Evolutionary conservation across 2,888 invertebrate species (phyloP), one percentile per base, ranked within the genome.

Genomic region (Dolomedes plantarius): DNA sequence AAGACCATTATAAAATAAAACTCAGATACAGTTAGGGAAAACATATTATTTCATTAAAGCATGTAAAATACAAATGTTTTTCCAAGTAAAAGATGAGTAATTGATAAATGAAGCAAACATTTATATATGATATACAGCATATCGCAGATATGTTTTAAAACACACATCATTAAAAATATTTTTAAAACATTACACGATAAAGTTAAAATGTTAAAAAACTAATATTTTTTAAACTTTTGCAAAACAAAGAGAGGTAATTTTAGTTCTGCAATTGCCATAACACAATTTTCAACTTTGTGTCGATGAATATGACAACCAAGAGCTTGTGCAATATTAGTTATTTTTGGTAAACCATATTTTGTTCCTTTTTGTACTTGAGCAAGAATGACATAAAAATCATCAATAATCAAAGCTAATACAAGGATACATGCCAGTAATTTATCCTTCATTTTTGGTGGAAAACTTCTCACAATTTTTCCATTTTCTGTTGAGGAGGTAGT

Each of bases 391-490:
- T n/a, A n/a, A 68, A 36, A 81, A 39, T 81, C 41, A 56, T 81
- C 74, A 41, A 81, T 81, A 29, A 81, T 29, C 28, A 81, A 56
- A 0, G 62, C 81, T 7, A 81, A 36, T 7, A 68, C 81, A 31
- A 81, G 11, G 13, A 68, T 56, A 31, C 68, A 41, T 29, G 81
- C 29, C 29, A 74, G 19, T 19, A 81, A n/a, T 62, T 81, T 81
- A 23, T 81, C 81, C 56, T 74, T 74, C 62, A 74, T 29, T 16
- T 56, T 39, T 19, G 11, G 9, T 6, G 68, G 74, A 56, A 39
- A 41, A 6, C 13, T 23, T 36, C 71, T 7, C 0, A 28, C 23
- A 7, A 3, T 11, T 31, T 9, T 27, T n/a, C 74, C 62, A 36
- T 23, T n/a, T 0, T 29, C 56, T 27, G 39, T 28, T 31, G 6